A percentile compares a stretch with the other conserved stretches of the same genome.
Conservation (phyloP, 1,140 invertebrate genomes). For the Venturia canescens region DNA sequence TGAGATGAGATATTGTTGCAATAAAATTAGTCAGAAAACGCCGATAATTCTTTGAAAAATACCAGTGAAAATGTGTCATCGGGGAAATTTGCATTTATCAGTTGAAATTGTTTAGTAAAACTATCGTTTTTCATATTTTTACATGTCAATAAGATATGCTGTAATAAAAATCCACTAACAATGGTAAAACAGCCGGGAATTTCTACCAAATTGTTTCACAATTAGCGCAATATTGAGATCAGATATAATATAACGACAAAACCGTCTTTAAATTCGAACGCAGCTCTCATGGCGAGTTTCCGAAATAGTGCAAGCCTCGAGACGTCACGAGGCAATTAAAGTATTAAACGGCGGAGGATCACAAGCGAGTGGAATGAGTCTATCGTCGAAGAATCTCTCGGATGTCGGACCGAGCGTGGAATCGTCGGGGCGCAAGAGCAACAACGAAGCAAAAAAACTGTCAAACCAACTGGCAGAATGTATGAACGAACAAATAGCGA, state of each 20-base stretch:
- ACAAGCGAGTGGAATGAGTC: neutral
- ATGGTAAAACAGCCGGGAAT: too few relatives aligned
- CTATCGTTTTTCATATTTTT: too few relatives aligned
- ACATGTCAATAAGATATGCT: too few relatives aligned
- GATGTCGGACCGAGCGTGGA: neutral
- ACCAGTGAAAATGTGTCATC: too few relatives aligned
- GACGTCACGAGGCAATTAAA: slow-evolving; percentile 62
- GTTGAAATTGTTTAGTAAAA: too few relatives aligned
- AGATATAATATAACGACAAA: too few relatives aligned
- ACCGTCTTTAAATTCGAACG: neutral
- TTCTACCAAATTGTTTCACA: neutral
- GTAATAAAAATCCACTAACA: too few relatives aligned
- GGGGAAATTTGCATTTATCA: too few relatives aligned
- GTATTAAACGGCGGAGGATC: slow-evolving; percentile 60
- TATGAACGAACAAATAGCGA: slow-evolving; percentile 67
- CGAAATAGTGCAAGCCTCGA: slow-evolving; percentile 64
- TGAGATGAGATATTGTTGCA: too few relatives aligned
- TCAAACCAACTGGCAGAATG: slow-evolving; percentile 63
- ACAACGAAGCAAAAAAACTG: slow-evolving; percentile 25
- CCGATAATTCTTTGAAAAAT: too few relatives aligned
- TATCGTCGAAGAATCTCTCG: slow-evolving; percentile 9
- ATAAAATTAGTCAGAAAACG: too few relatives aligned
- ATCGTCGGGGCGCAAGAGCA: slow-evolving; percentile 41
- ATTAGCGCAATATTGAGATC: neutral
- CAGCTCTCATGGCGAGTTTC: slow-evolving; percentile 70